Evolutionary conservation across 2,888 invertebrate genomes (phyloP).

Genomic region (Nymphalis urticae): DNA sequence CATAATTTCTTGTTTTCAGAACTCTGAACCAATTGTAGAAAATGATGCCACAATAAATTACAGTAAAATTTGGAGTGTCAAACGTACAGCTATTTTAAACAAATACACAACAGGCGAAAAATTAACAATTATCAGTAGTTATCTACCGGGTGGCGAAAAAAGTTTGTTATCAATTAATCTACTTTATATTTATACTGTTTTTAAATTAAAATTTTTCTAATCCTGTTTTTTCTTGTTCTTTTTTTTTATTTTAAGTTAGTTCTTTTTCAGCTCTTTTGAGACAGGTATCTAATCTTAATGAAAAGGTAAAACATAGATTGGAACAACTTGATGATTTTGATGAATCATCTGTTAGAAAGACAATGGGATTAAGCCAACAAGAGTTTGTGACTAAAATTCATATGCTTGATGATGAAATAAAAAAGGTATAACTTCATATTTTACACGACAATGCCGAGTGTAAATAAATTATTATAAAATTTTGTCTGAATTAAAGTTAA

Average conservation of each 20-base stretch:
- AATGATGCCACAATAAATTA: slow-evolving; percentile 69
- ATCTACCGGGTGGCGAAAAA: slow-evolving; percentile 90
- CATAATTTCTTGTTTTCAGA: slow-evolving; percentile 45
- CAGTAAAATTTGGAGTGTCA: slow-evolving; percentile 89
- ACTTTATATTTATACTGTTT: slow-evolving; percentile 9
- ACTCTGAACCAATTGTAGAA: slow-evolving; percentile 46
- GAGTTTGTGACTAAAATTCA: slow-evolving; percentile 95
- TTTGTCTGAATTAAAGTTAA: no score
- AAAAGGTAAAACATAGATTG: slow-evolving; percentile 93
- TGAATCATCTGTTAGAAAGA: slow-evolving; percentile 92
- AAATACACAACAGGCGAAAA: slow-evolving; percentile 97
- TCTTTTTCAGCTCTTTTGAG: slow-evolving; percentile 87
- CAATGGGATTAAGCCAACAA: slow-evolving; percentile 94
- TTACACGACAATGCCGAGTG: no score
- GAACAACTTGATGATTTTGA: slow-evolving; percentile 98
- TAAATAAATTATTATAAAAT: no score
- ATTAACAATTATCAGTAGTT: slow-evolving; percentile 94
- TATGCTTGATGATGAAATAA: slow-evolving; percentile 94
- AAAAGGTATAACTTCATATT: slow-evolving; percentile 72
- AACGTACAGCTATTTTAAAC: slow-evolving; percentile 89
- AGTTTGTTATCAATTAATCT: slow-evolving; percentile 69
- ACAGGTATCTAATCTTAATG: slow-evolving; percentile 89
- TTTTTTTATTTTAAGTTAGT: slow-evolving; percentile 72
- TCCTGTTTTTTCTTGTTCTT: slow-evolving; percentile 42
- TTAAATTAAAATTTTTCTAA: slow-evolving; percentile 22